Conservation (phyloP, 1,140 invertebrate species). For the Leguminivora glycinivorella region DNA sequence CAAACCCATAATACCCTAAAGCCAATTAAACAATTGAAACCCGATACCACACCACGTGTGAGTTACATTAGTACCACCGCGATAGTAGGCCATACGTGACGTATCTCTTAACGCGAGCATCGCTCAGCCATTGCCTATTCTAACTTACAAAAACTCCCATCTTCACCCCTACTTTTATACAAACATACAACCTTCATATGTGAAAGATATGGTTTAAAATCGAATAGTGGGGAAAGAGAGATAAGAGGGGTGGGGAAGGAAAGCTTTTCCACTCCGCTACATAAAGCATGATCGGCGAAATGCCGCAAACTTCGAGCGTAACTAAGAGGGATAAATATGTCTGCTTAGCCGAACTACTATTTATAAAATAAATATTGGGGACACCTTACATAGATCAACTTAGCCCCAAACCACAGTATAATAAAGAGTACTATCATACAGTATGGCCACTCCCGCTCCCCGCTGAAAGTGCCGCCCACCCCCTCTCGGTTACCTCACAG, state of each 20-base stretch:
- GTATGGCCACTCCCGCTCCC: too few species aligned
- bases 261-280: not conserved
- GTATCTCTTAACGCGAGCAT: not conserved
- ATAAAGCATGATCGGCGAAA: slow-evolving; percentile 14
- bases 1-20: not conserved
- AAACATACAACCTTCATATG: not conserved
- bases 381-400: too few species aligned
- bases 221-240: not conserved
- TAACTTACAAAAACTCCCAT: not conserved
- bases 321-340: slow-evolving; percentile 2
- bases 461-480: too few species aligned
- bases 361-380: too few species aligned
- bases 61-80: not conserved
- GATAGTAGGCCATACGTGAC: not conserved
- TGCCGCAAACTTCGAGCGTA: not conserved
- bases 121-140: not conserved
- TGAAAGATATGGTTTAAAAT: not conserved
- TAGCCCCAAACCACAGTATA: too few species aligned
- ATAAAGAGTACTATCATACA: too few species aligned
- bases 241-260: not conserved
- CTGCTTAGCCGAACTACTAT: too few species aligned
- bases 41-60: not conserved
- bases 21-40: not conserved
- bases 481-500: too few species aligned
- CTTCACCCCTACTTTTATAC: not conserved